These are phyloP conservation scores for Lasioglossum villosulum DNA, from an alignment of 2,888 invertebrate genomes.

Conservation along the genomic window DNA sequence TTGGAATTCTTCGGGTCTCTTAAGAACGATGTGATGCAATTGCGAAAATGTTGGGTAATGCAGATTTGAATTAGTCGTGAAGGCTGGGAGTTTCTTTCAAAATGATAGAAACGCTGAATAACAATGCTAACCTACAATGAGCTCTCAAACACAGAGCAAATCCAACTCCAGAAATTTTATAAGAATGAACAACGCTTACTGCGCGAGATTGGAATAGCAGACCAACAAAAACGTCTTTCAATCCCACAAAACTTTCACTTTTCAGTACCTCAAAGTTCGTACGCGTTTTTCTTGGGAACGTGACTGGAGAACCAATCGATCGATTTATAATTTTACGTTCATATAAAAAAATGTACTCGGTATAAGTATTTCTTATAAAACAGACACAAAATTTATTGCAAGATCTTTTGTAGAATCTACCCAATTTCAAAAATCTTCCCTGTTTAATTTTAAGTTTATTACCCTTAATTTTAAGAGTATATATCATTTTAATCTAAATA, in stretches of 20 bases:
- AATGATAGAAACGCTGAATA: background rate
- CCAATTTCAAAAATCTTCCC: background rate
- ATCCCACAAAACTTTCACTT: background rate
- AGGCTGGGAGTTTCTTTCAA: background rate
- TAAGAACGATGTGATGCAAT: background rate
- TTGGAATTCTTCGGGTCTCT: background rate
- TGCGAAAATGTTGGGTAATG: background rate
- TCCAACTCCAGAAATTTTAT: background rate
- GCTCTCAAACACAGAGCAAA: background rate
- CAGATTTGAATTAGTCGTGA: background rate
- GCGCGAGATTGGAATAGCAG: background rate
- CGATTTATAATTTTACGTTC: background rate
- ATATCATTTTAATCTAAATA: background rate
- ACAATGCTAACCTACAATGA: background rate
- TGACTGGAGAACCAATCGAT: background rate
- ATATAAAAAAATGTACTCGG: background rate
- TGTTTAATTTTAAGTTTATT: background rate
- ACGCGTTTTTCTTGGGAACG: background rate
- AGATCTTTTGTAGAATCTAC: background rate
- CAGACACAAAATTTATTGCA: background rate
- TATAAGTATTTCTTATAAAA: background rate
- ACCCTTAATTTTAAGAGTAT: no score
- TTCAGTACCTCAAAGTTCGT: background rate
- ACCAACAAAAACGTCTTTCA: background rate
- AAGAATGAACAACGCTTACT: background rate